Evolutionary conservation across 2,888 invertebrate species (phyloP).

Genomic region (Vesta saturnalis): DNA sequence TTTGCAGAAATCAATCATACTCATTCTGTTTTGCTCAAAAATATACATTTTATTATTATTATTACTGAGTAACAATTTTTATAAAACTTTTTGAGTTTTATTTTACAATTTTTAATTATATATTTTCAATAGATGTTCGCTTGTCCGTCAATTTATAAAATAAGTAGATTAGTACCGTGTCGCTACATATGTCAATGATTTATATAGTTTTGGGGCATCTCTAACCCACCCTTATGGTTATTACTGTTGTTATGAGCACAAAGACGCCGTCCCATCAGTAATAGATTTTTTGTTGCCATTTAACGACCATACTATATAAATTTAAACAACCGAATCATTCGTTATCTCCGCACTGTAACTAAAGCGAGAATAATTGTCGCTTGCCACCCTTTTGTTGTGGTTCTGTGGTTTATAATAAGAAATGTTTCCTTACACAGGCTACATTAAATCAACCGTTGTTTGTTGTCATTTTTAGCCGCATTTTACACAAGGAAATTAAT

Average conservation of each 20-base stretch:
- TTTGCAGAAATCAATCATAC: too few species aligned
- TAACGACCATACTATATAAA: slow-evolving; percentile 37
- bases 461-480: neutral
- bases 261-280: slow-evolving; percentile 35
- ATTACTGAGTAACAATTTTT: too few species aligned
- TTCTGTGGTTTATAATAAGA: slow-evolving; percentile 26
- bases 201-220: slow-evolving; percentile 42
- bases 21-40: too few species aligned
- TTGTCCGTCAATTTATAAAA: slow-evolving; percentile 33
- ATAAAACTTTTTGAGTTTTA: too few species aligned
- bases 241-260: slow-evolving; percentile 39
- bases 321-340: slow-evolving; percentile 47
- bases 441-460: slow-evolving; percentile 21
- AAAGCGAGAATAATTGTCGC: slow-evolving; percentile 42
- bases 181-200: slow-evolving; percentile 46
- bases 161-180: slow-evolving; percentile 45
- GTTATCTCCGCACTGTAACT: slow-evolving; percentile 39
- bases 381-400: slow-evolving; percentile 37
- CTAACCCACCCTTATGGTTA: slow-evolving; percentile 39
- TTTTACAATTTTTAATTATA: too few species aligned
- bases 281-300: slow-evolving; percentile 40
- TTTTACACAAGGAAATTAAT: slow-evolving; percentile 17
- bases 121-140: slow-evolving; percentile 11
- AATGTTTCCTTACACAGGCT: slow-evolving; percentile 26
- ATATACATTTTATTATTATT: too few species aligned